A percentile compares a stretch with the other conserved stretches of the same genome.
Evolutionary conservation across 2,113 vertebrate genomes (phyloP).

Genomic region (Gambusia affinis): DNA sequence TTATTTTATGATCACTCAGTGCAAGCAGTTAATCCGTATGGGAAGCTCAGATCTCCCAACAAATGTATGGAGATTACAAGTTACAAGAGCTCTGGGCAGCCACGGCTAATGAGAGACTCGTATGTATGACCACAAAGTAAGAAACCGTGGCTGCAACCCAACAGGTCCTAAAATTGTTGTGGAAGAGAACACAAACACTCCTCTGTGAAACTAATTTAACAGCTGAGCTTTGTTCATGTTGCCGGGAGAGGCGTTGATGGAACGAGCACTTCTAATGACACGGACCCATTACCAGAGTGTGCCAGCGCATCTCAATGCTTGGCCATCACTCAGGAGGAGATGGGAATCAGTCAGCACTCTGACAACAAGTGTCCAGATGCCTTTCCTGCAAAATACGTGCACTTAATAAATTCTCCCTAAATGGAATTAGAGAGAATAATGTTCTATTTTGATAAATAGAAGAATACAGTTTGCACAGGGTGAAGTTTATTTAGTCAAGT

Average conservation of each 20-base stretch:
- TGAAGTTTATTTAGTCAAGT: too few relatives aligned
- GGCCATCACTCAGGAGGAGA: conserved; percentile 17
- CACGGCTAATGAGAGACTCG: conserved; percentile 10
- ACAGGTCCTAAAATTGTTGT: conserved; percentile 52
- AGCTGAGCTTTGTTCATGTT: conserved; percentile 7
- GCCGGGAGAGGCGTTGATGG: conserved; percentile 40
- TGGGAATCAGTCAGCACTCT: conserved; percentile 31
- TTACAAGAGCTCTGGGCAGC: not conserved
- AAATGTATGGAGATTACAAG: conserved; percentile 10
- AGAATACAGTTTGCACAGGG: not conserved
- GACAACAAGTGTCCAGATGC: conserved; percentile 28
- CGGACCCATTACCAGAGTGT: conserved; percentile 56
- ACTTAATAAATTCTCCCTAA: conserved; percentile 21
- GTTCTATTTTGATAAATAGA: not conserved
- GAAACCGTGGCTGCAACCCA: conserved; percentile 29
- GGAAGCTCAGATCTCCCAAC: conserved; percentile 13
- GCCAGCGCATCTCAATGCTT: conserved; percentile 59
- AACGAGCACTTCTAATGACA: conserved; percentile 48
- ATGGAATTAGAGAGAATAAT: conserved; percentile 2
- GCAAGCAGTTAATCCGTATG: conserved; percentile 43
- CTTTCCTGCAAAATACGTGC: conserved; percentile 14
- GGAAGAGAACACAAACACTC: conserved; percentile 43
- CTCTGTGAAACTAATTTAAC: conserved; percentile 34
- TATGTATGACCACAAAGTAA: conserved; percentile 16
- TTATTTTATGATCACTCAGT: conserved; percentile 29